Conservation (phyloP, 2,888 invertebrate species). For the Tenthredo scrophulariae region DNA sequence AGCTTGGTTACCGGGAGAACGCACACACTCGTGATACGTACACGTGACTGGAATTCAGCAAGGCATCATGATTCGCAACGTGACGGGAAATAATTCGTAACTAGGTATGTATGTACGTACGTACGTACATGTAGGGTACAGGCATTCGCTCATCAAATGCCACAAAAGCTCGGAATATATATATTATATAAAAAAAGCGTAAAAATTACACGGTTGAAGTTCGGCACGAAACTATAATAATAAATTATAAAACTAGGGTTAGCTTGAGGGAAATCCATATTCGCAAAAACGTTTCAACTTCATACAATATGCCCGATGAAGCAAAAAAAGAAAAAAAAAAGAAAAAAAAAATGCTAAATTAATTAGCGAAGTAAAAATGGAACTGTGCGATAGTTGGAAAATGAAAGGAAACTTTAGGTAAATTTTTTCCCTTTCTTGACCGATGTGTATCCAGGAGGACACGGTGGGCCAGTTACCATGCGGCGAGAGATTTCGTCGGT, state of each 20-base stretch:
- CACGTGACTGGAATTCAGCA: constrained; percentile 33
- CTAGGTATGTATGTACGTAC: background rate
- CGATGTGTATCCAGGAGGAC: background rate
- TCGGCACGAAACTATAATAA: background rate
- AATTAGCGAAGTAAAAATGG: too few relatives aligned
- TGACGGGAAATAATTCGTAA: constrained; percentile 38
- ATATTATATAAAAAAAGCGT: too few relatives aligned
- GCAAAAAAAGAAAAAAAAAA: background rate
- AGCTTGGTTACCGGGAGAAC: background rate
- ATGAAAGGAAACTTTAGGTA: background rate
- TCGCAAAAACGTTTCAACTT: background rate
- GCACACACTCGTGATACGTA: background rate
- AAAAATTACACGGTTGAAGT: background rate
- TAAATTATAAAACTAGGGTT: background rate
- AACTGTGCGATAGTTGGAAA: background rate
- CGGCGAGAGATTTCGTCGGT: constrained; percentile 35
- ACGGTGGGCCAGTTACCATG: constrained; percentile 32
- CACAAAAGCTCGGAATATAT: background rate
- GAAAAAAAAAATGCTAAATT: background rate
- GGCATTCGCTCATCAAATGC: constrained; percentile 12
- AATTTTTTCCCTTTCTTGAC: background rate
- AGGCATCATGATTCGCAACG: background rate
- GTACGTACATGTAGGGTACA: too few relatives aligned
- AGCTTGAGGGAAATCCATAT: background rate
- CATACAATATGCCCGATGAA: background rate